Conservation (phyloP, 1,140 invertebrate genomes). For the Brachionus asplanchnoidis region DNA sequence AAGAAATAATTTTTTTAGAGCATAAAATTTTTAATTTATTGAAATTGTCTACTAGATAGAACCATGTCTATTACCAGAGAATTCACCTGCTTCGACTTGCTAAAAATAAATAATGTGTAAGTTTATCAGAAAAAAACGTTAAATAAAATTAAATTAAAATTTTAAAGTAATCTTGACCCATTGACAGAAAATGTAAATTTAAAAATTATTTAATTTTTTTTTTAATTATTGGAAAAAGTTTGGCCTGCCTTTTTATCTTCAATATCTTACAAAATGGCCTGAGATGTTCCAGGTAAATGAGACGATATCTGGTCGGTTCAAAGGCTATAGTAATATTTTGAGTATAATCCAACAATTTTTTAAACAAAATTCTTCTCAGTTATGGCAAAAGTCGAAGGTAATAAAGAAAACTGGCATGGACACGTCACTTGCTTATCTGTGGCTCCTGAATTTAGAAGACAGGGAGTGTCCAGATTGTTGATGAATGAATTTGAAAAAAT, state of each 20-base stretch:
- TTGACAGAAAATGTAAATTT: conserved; percentile 85
- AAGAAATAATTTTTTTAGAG: too few species aligned
- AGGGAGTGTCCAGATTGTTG: conserved; percentile 84
- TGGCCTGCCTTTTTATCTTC: conserved; percentile 92
- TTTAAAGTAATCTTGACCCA: conserved; percentile 80
- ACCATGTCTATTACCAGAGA: conserved; percentile 41
- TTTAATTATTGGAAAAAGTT: conserved; percentile 62
- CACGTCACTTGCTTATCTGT: conserved; percentile 96
- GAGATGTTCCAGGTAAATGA: conserved; percentile 96
- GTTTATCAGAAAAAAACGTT: conserved; percentile 51
- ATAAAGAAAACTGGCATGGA: conserved; percentile 92
- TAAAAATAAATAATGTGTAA: conserved; percentile 92
- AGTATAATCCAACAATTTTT: background rate
- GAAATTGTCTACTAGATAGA: background rate
- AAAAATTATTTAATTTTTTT: background rate
- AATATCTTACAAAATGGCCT: conserved; percentile 96
- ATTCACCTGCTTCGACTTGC: conserved; percentile 65
- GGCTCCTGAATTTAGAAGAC: conserved; percentile 81
- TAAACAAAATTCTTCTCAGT: conserved; percentile 60
- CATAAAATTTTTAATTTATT: background rate
- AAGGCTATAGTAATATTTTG: conserved; percentile 83
- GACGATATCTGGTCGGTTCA: conserved; percentile 86
- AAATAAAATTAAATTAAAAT: background rate
- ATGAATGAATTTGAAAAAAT: conserved; percentile 91
- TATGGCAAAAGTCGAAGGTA: conserved; percentile 97